Base-by-base conservation (phyloP, 2,888 invertebrate species). In the Microdon myrmicae region DNA sequence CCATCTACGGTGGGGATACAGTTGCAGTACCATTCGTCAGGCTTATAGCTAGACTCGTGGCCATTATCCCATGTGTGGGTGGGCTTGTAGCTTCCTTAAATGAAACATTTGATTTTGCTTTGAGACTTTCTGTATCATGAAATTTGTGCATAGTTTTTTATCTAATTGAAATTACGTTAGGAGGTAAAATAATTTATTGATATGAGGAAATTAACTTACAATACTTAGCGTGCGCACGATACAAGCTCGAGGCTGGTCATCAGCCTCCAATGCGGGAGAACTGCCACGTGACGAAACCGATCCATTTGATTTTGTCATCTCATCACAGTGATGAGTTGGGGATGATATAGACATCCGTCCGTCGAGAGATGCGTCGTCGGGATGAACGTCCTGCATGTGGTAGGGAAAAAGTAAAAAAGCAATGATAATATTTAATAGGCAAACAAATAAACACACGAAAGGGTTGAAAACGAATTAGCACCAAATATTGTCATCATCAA, bases 211-310 rank as follows among this genome's bases (percentile, higher is more conserved):
- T 34, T 19, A 28, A 78, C 80, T 80, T 73, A 80, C 80, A 75
- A 80, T 79, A 70, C 78, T 80, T 55, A 80, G 67, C n/a, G 80
- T 75, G 43, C 77, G 75, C 53, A 79, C 76, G 56, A 79, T 78
- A 61, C 79, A 79, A 12, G 76, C 75, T 19, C 72, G 70, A 3
- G 74, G 68, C 23, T 70, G 60, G 26, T 76, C 76, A 7, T 77
- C 75, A 10, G 70, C 54, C 43, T 77, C 77, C 60, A 78, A 16
- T 5, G 74, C 72, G 12, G 79, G 79, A 2, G 79, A 76, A 59
- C 78, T 79, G 69, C 74, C 79, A 41, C 79, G 74, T 54, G 79
- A 79, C 67, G 79, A 79, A 9, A 75, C 60, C 14, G 79, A 77
- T 45, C 69, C 69, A 54, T 76, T 79, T 44, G 74, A 69, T 71